Conservation (phyloP, 2,113 vertebrate species). For the Strix aluco region DNA sequence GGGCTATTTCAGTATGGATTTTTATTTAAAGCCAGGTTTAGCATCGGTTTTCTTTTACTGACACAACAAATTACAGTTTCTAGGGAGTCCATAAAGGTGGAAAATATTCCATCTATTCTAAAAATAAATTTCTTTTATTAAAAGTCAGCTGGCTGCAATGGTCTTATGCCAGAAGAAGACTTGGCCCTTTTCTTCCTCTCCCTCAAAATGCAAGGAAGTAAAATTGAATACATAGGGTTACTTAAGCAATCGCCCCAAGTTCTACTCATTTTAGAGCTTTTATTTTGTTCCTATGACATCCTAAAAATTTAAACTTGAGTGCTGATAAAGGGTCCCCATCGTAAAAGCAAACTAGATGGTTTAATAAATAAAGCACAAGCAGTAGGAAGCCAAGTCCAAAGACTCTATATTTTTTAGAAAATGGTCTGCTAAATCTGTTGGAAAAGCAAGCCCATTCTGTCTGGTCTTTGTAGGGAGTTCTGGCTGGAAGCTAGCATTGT, state of each 20-base stretch:
- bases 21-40: neutral
- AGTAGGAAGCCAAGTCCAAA: neutral
- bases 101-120: neutral
- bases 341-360: neutral
- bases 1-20: accelerated
- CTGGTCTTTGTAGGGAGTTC: neutral
- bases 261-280: neutral
- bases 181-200: neutral
- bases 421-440: neutral
- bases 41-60: neutral
- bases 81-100: neutral
- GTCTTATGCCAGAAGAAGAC: neutral
- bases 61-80: neutral
- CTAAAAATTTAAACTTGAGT: neutral
- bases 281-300: neutral
- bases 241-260: neutral
- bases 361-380: neutral
- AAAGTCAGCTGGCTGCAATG: neutral
- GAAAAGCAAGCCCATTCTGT: neutral
- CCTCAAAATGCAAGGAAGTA: neutral
- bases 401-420: neutral
- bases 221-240: neutral
- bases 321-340: neutral
- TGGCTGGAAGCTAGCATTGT: neutral
- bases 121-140: neutral